Evolutionary conservation across 2,888 invertebrate genomes (phyloP).

Genomic region (Aleiodes testaceus): DNA sequence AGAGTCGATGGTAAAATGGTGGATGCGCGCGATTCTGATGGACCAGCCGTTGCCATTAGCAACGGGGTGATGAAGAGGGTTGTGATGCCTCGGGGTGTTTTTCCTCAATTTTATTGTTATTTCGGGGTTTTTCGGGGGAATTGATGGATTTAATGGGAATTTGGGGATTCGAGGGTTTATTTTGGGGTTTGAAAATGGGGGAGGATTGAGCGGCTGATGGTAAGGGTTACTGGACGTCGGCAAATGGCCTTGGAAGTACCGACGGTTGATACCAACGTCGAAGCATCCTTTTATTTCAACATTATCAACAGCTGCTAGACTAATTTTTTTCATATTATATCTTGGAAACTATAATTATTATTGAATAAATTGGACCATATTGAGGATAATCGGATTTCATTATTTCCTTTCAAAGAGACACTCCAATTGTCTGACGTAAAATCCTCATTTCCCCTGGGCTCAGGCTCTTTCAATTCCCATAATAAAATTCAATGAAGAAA

Average conservation of each 20-base stretch:
- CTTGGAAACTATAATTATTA: background rate
- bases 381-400: too few species aligned
- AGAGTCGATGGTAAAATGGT: slow-evolving; percentile 30
- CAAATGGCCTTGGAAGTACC: background rate
- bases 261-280: background rate
- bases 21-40: slow-evolving; percentile 39
- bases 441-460: too few species aligned
- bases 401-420: too few species aligned
- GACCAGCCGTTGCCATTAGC: slow-evolving; percentile 42
- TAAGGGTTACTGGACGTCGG: background rate
- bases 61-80: background rate
- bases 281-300: background rate
- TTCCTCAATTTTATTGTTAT: background rate
- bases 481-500: too few species aligned
- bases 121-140: background rate
- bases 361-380: too few species aligned
- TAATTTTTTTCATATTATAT: background rate
- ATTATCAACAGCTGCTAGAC: background rate
- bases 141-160: too few species aligned
- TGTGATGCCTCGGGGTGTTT: background rate
- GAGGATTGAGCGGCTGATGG: background rate
- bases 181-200: background rate
- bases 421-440: too few species aligned
- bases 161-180: too few species aligned
- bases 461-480: too few species aligned